Evolutionary conservation across 2,113 vertebrate species (phyloP).

Genomic region (Laterallus jamaicensis): DNA sequence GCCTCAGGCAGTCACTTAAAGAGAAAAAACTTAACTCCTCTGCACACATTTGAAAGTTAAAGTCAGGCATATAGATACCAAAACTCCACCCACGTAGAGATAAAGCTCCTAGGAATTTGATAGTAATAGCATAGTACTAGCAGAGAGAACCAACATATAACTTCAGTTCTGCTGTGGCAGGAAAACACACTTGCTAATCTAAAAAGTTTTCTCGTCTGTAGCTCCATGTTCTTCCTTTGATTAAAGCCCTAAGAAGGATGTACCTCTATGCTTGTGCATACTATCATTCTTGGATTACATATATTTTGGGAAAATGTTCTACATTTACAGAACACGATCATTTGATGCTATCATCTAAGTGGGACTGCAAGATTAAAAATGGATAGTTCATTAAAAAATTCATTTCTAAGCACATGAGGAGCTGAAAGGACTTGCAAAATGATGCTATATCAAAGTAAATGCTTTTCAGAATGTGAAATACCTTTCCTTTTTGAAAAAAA

Average conservation of each 20-base stretch:
- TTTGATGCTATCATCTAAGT: neutral
- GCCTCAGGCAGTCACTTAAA: neutral
- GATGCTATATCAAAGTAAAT: conserved; percentile 7
- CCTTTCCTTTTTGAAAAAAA: neutral
- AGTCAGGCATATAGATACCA: neutral
- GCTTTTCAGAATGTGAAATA: conserved; percentile 30
- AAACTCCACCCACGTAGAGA: neutral
- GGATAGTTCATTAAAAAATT: conserved; percentile 34
- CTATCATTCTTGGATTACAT: neutral
- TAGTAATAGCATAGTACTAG: neutral
- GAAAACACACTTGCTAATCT: neutral
- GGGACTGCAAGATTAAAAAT: conserved; percentile 29
- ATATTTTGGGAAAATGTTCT: neutral
- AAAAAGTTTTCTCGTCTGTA: neutral
- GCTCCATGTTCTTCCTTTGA: neutral
- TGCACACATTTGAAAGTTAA: neutral
- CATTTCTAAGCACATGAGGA: conserved; percentile 30
- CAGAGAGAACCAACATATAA: neutral
- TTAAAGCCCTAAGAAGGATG: neutral
- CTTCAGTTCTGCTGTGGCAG: neutral
- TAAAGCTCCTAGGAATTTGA: neutral
- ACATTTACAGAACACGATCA: neutral
- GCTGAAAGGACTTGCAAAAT: conserved; percentile 27
- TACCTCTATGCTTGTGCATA: neutral
- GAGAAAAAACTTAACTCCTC: neutral